These are phyloP conservation scores for Tholera decimalis DNA, from an alignment of 2,888 invertebrate genomes.

Conservation along the genomic window DNA sequence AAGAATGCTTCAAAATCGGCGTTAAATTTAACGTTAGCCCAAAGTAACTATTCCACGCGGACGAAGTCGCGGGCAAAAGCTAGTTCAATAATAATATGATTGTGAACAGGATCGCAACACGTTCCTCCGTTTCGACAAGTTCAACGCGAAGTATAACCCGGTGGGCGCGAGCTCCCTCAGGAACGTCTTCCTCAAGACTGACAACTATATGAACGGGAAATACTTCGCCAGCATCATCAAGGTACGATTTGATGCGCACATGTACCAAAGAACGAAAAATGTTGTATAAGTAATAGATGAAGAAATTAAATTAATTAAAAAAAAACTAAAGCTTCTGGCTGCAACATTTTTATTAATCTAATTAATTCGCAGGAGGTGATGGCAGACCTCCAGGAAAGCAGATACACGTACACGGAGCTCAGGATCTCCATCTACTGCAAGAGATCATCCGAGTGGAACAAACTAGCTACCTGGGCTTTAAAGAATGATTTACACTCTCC, in stretches of 20 bases:
- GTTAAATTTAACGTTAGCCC: too few species aligned
- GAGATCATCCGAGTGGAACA: constrained; percentile 98
- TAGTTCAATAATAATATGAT: too few species aligned
- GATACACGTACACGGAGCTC: constrained; percentile 99
- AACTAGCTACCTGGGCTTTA: constrained; percentile 99
- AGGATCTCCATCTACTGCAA: constrained; percentile 99
- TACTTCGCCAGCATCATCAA: constrained; percentile 99
- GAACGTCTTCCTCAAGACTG: constrained; percentile 99
- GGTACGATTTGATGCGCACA: too few species aligned
- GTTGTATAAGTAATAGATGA: too few species aligned
- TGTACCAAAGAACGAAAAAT: too few species aligned
- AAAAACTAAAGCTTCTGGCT: background rate
- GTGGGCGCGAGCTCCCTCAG: constrained; percentile 98
- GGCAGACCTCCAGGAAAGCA: constrained; percentile 98
- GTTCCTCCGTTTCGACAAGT: constrained; percentile 99
- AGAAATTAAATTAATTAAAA: too few species aligned
- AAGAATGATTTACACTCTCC: constrained; percentile 97
- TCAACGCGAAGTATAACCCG: constrained; percentile 99
- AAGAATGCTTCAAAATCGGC: too few species aligned
- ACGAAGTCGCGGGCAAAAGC: too few species aligned
- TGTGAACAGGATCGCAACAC: constrained; percentile 96
- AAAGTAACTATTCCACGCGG: too few species aligned
- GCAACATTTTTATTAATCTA: background rate
- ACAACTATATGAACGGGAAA: constrained; percentile 98
- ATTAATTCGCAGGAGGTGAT: constrained; percentile 95